Conservation (phyloP, 1,140 invertebrate species). For the Papilio xuthus region DNA sequence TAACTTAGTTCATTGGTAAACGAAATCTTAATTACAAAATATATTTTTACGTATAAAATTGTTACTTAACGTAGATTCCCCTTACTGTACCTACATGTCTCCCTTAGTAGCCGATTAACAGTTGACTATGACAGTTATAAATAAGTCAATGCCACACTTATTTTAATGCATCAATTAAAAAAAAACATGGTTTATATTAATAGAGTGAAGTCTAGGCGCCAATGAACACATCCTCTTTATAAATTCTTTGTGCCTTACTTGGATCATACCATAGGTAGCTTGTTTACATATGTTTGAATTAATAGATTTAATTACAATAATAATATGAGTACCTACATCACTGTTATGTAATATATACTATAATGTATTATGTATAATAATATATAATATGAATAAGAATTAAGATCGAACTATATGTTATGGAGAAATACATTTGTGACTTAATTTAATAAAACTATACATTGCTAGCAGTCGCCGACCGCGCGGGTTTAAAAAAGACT, state of each 20-base stretch:
- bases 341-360: constrained; percentile 38
- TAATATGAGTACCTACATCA: constrained; percentile 11
- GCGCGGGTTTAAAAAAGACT: too few relatives aligned
- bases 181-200: neutral
- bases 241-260: constrained; percentile 24
- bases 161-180: neutral
- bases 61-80: neutral
- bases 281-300: constrained; percentile 23
- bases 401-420: too few relatives aligned
- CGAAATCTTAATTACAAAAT: neutral
- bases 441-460: too few relatives aligned
- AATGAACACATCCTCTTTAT: constrained; percentile 4
- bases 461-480: too few relatives aligned
- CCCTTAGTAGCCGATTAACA: neutral
- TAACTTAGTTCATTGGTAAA: neutral
- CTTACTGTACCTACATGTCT: neutral
- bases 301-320: constrained; percentile 13
- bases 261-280: constrained; percentile 13
- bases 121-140: neutral
- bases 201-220: neutral
- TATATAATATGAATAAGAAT: too few relatives aligned
- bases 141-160: neutral
- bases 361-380: too few relatives aligned
- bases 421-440: too few relatives aligned
- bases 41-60: too few relatives aligned